These are phyloP conservation scores for Epinephelus cyanopodus DNA, from an alignment of 2,113 vertebrate species.

Conservation along the genomic window DNA sequence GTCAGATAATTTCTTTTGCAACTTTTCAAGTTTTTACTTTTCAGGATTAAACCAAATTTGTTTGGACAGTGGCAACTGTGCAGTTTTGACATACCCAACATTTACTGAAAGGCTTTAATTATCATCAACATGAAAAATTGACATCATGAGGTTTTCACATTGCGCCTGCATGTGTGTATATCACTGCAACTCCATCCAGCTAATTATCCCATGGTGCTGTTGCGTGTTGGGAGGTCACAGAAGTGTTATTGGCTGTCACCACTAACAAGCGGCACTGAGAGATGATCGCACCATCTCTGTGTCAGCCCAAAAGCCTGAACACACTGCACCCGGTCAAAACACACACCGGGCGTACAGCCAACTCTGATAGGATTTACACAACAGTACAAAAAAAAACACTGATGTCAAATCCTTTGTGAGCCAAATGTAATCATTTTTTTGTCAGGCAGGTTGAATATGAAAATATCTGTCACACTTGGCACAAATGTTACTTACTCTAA, in stretches of 20 bases:
- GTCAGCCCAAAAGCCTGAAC: conserved; percentile 36
- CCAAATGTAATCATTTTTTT: conserved; percentile 58
- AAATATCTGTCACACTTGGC: conserved; percentile 40
- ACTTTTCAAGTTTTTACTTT: neutral
- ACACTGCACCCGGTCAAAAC: conserved; percentile 33
- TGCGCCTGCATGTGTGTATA: neutral
- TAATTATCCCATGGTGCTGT: conserved; percentile 36
- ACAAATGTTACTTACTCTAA: conserved; percentile 11
- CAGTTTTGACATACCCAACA: neutral
- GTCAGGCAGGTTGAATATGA: conserved; percentile 45
- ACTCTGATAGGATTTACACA: conserved; percentile 58
- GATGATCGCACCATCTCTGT: conserved; percentile 47
- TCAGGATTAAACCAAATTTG: neutral
- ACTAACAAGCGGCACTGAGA: conserved; percentile 42
- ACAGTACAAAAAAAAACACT: conserved; percentile 17
- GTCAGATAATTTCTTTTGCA: neutral
- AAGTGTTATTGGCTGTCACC: conserved; percentile 47
- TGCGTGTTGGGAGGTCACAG: conserved; percentile 43
- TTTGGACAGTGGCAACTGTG: too few relatives aligned
- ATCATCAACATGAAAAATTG: neutral
- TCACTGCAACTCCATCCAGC: conserved; percentile 15
- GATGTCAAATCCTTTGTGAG: conserved; percentile 55
- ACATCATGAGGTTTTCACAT: neutral
- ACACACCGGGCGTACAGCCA: conserved; percentile 27
- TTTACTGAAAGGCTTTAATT: neutral